Evolutionary conservation across 2,888 invertebrate species (phyloP), one percentile per base, ranked within the genome.

Genomic region (Euplagia quadripunctaria): DNA sequence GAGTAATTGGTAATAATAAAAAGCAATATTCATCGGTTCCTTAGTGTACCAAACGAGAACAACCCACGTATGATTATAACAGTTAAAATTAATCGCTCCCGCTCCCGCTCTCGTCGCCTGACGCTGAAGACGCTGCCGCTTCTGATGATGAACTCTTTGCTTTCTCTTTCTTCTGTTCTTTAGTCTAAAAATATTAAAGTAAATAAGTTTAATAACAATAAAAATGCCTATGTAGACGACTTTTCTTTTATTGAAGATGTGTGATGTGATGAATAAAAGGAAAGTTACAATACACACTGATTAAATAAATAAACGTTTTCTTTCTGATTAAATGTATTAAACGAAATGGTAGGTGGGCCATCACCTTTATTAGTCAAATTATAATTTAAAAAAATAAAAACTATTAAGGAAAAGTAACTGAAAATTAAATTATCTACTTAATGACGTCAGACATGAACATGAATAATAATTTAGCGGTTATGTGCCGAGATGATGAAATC

Each of bases 61-160:
- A 20, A n/a, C 12, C 31, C 6, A 64, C 31, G 11, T 17, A 31
- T 52, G 11, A 67, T n/a, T 64, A 72, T 49, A 31, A 17, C 16
- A 64, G 58, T 12, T 61, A 63, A 9, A 9, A 71, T 84, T 89
- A 94, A 83, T 93, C 94, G 82, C 93, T 93, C 8, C 84, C 88
- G 31, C 85, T 85, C 61, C 87, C 92, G 85, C 91, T 92, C 61
- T 89, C 94, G 1, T 92, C 93, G 1, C 87, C 96, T 0, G 94
- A 93, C 0, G 88, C 94, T 4, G 94, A 93, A 0, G 92, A 93
- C 12, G 91, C 94, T 70, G 88, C 92, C 65, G 90, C 94, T 84
- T 93, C 96, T 2, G 94, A 94, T 1, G 94, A 94, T 0, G 94
- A 94, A 78, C 86, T 90, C 88, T 94, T 94, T 4, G 91, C 84